phyloP scores from a whole-genome alignment of 2,113 vertebrate genomes.

The Nestor notabilis region DNA sequence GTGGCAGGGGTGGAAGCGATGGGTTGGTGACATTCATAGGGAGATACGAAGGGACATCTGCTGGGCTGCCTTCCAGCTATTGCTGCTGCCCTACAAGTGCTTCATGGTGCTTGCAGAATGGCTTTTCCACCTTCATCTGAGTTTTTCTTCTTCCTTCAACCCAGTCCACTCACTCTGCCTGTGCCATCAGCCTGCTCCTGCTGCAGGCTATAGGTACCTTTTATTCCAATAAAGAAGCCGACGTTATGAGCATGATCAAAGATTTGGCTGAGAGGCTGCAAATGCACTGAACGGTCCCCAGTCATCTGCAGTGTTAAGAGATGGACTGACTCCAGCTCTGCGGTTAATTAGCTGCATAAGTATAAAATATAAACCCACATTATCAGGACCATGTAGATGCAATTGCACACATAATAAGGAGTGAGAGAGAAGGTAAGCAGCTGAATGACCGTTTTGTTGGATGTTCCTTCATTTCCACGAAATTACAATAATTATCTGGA shows the following conservation, averaged over 20 bases:
- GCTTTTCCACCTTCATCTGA: not conserved
- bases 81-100: not conserved
- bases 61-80: not conserved
- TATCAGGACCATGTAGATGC: not conserved
- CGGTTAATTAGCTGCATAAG: not conserved
- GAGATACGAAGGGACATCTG: not conserved
- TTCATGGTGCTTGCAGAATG: not conserved
- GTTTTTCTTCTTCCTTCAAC: not conserved
- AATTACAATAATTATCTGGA: not conserved
- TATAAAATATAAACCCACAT: not conserved
- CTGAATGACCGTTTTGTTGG: not conserved
- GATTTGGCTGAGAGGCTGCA: not conserved
- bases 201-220: not conserved
- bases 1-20: not conserved
- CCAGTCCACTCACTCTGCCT: not conserved
- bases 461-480: not conserved
- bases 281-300: not conserved
- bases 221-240: not conserved
- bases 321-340: not conserved
- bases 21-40: not conserved
- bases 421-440: not conserved
- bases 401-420: not conserved
- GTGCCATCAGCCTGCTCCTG: rapidly evolving
- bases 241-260: rapidly evolving
- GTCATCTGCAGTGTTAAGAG: not conserved